Percentiles rank a stretch among this genome's conserved stretches.
Evolutionary conservation across 2,797 vertebrate genomes (phyloP).

Genomic region (Simalia tracyae): DNA sequence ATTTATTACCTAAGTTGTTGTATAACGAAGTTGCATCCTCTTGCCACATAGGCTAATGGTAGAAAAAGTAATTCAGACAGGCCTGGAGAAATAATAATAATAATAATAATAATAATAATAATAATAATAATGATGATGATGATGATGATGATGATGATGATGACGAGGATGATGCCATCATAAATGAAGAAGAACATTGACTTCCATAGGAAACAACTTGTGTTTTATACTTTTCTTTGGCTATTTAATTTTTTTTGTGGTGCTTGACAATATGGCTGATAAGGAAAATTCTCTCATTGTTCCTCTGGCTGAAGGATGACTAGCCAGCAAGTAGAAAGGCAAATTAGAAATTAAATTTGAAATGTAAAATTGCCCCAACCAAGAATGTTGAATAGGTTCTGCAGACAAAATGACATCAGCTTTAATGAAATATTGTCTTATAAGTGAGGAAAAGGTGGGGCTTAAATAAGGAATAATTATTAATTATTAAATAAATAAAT

Average conservation of each 20-base stretch:
- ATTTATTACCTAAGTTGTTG: slow-evolving; percentile 15
- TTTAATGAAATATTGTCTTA: no score
- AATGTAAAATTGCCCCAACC: neutral
- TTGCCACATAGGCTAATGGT: neutral
- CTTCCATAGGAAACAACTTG: neutral
- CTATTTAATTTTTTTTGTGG: slow-evolving; percentile 19
- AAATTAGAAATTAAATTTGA: slow-evolving; percentile 21
- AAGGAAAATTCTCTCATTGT: neutral
- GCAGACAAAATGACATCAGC: no score
- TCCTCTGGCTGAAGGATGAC: neutral
- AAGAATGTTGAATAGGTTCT: no score
- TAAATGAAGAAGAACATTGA: slow-evolving; percentile 25
- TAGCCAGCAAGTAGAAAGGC: neutral
- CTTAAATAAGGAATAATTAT: no score
- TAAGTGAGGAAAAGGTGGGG: neutral
- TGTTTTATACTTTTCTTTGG: slow-evolving; percentile 18
- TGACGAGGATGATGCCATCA: no score
- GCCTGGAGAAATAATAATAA: neutral
- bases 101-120: no score
- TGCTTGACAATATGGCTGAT: neutral
- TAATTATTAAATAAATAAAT: no score
- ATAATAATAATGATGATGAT: no score
- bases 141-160: no score
- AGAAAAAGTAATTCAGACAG: neutral
- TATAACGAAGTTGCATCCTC: slow-evolving; percentile 16